Base-by-base conservation (phyloP, 2,797 vertebrate species). In the Parauchenoglanis punctatus region DNA sequence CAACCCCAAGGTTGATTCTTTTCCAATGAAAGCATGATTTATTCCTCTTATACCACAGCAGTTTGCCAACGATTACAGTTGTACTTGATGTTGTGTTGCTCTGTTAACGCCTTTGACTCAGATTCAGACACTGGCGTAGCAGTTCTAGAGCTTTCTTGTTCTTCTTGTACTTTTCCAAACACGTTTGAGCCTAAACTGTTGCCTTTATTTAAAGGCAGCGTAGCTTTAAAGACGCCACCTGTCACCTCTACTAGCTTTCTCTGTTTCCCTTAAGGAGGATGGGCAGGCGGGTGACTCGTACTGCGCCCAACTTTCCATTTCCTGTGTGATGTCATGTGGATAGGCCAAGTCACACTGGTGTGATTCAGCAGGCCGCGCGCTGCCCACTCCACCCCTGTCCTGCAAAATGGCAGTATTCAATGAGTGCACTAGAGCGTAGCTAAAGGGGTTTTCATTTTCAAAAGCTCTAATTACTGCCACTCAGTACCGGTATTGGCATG, bases 401-500 rank as follows among this genome's bases (percentile, higher is more conserved):
- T 68, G 65, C 75, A 86, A 88, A 89, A 87, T 86, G 40, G 63
- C 49, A 67, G 49, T 81, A 92, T 93, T 91, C 92, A 94, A 89
- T 63, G 40, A 25, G 40, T 73, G 84, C 84, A 78, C 86, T 90
- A 85, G 90, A 81, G 78, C 89, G 76, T 85, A 58, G 84, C 78
- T 89, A 89, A 89, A 89, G 86, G 86, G 86, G 91, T 91, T 85
- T 89, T 82, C 52, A 89, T 91, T 89, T 90, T 85, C 82, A 86
- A 77, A 85, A 85, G 77, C 54, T 83, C 87, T 88, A 87, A 89
- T 91, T 89, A 88, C 70, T 80, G 28, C 59, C 83, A 67, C 65
- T 89, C 78, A 87, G 46, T 87, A 70, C 83, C 3, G 25, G 56
- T 78, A 88, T 49, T 83, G 84, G 84, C 86, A 76, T 78, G 31